These are phyloP conservation scores for Trissolcus basalis DNA, from an alignment of 1,140 invertebrate genomes.

Conservation along the genomic window DNA sequence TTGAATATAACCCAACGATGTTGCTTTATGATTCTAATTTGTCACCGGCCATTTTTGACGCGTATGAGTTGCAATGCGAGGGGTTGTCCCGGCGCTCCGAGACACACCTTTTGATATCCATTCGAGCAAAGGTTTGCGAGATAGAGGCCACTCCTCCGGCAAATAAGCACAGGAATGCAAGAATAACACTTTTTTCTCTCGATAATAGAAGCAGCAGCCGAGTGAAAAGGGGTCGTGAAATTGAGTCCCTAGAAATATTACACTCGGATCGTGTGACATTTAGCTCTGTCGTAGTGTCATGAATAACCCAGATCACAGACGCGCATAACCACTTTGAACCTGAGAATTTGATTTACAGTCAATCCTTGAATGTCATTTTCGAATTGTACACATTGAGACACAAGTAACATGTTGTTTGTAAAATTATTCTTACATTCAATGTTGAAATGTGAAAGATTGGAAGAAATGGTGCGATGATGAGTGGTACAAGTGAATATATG, in stretches of 20 bases:
- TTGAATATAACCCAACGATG: conserved; percentile 27
- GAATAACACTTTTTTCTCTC: conserved; percentile 59
- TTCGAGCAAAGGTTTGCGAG: conserved; percentile 20
- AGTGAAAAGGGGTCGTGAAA: conserved; percentile 34
- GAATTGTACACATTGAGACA: not conserved
- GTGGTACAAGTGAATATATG: too few species aligned
- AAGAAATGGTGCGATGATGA: too few species aligned
- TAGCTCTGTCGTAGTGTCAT: conserved; percentile 51
- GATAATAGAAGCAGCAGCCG: conserved; percentile 18
- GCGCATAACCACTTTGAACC: conserved; percentile 28
- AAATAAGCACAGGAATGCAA: conserved; percentile 37
- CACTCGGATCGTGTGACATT: conserved; percentile 61
- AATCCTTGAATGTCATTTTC: conserved; percentile 10
- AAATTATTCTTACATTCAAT: too few species aligned
- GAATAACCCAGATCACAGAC: conserved; percentile 44
- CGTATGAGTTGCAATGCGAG: conserved; percentile 18
- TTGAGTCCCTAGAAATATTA: conserved; percentile 59
- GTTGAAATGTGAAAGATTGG: too few species aligned
- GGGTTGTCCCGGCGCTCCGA: conserved; percentile 28
- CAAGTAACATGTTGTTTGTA: too few species aligned
- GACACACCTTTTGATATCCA: conserved; percentile 46
- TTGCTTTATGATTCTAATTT: conserved; percentile 49
- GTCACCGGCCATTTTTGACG: conserved; percentile 44
- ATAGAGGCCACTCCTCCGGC: conserved; percentile 30
- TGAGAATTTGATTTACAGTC: conserved; percentile 41